Base-by-base conservation (phyloP, 2,888 invertebrate species). In the Synergus umbraculus region DNA sequence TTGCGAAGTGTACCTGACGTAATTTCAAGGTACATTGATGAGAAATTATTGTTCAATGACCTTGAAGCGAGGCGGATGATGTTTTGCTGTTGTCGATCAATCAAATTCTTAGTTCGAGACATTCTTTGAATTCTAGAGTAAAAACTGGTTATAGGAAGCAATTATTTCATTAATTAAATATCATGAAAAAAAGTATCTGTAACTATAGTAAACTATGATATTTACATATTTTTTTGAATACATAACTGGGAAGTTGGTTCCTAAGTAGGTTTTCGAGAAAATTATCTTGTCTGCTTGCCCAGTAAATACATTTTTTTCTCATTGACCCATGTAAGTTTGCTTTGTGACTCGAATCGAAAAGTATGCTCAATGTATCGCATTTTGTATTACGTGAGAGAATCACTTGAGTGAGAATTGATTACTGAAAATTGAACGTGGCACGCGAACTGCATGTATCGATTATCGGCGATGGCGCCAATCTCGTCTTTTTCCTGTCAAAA, bases 361-460 rank as follows among this genome's bases (percentile, higher is more conserved):
- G 10, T 60, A 22, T 9, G 54, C 54, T 2, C 2, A 54, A n/a
- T n/a, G 8, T n/a, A 8, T 5, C 0, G 8, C 43, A 5, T 15
- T n/a, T 54, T 54, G 9, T 22, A 8, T 22, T 60, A 4, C 60
- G 22, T 60, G 22, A 22, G 10, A 60, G 22, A 22, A 22, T 60
- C 10, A 10, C 60, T 18, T 10, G 1, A 60, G 60, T 5, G 22
- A 29, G 60, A 13, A 60, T 60, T 60, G 5, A 18, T 29, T 13
- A 18, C 60, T 22, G 60, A 22, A 60, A 60, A 22, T 22, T 60
- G 13, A 12, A 60, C 22, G 5, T 22, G 60, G 22, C 60, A 60
- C 60, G 60, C 60, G 60, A 60, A 18, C 60, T 60, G 60, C 60
- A 60, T 12, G 22, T 60, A 60, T 60, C 22, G 60, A 60, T 60